Percentiles rank a stretch among this genome's conserved stretches.
Conservation (phyloP, 2,113 vertebrate genomes). For the Ailuropoda melanoleuca region DNA sequence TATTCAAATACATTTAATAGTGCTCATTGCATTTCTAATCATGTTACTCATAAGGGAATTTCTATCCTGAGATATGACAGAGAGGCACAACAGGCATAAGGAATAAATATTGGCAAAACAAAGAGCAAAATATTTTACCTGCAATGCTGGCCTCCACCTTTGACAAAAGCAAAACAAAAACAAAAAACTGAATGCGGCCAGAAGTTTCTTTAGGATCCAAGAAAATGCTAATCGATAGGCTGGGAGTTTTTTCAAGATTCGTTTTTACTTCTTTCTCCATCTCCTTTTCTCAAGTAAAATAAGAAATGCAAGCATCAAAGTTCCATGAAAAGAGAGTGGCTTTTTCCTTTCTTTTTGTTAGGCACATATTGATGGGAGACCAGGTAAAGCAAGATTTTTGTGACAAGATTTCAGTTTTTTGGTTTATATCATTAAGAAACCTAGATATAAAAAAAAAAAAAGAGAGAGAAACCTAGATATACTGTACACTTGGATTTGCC, state of each 20-base stretch:
- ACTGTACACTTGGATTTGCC: background rate
- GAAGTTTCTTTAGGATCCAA: conserved; percentile 27
- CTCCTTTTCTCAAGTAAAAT: conserved; percentile 32
- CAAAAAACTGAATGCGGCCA: background rate
- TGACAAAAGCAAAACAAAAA: conserved; percentile 39
- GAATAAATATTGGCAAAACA: conserved; percentile 60
- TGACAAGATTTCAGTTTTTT: background rate
- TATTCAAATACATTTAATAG: conserved; percentile 65
- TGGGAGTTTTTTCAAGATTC: conserved; percentile 17
- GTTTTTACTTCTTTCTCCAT: conserved; percentile 15
- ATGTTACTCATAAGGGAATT: conserved; percentile 64
- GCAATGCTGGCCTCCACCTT: conserved; percentile 31
- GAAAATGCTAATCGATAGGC: background rate
- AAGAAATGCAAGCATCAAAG: background rate
- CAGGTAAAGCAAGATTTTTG: background rate
- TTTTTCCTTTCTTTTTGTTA: background rate
- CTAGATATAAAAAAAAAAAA: background rate
- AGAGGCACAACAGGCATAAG: conserved; percentile 19
- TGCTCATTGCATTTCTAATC: conserved; percentile 65
- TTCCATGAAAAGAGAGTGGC: background rate
- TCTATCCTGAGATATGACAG: conserved; percentile 54
- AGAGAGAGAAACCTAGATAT: background rate
- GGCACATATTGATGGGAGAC: background rate
- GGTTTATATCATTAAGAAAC: background rate
- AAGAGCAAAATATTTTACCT: conserved; percentile 55